A percentile compares a stretch with the other conserved stretches of the same genome.
Evolutionary conservation across 1,140 invertebrate genomes (phyloP).

Genomic region (Kradibia gibbosae): DNA sequence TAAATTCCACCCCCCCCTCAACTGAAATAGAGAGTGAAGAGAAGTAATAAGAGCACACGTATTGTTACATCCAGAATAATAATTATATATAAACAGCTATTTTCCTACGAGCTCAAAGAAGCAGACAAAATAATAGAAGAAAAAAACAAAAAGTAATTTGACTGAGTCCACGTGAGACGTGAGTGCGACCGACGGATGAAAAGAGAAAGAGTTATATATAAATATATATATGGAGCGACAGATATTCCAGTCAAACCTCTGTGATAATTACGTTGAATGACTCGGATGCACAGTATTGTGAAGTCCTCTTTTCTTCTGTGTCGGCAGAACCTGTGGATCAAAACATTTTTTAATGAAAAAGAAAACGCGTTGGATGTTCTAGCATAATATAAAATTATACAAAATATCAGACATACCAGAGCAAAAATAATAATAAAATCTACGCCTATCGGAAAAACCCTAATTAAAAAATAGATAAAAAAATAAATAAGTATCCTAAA

Average conservation of each 20-base stretch:
- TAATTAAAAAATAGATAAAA: slow-evolving; percentile 18
- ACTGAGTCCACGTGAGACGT: neutral
- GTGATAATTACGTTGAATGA: slow-evolving; percentile 71
- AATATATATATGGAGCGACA: slow-evolving; percentile 48
- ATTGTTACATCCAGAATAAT: slow-evolving; percentile 58
- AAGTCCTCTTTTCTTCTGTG: slow-evolving; percentile 32
- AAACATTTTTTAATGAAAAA: neutral
- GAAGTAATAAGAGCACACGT: slow-evolving; percentile 59
- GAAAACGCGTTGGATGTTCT: neutral
- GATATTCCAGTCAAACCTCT: slow-evolving; percentile 70
- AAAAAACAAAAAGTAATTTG: slow-evolving; percentile 29
- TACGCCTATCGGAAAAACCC: slow-evolving; percentile 58
- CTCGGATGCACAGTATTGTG: slow-evolving; percentile 51
- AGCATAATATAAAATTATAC: neutral
- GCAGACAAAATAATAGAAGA: slow-evolving; percentile 16
- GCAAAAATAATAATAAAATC: slow-evolving; percentile 2
- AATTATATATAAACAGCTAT: slow-evolving; percentile 70
- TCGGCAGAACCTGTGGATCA: slow-evolving; percentile 28
- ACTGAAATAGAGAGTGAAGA: slow-evolving; percentile 46
- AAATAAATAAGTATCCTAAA: slow-evolving; percentile 7
- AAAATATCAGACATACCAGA: neutral
- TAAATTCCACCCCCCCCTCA: slow-evolving; percentile 37
- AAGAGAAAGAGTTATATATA: slow-evolving; percentile 34
- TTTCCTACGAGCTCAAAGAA: slow-evolving; percentile 65
- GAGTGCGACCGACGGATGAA: slow-evolving; percentile 28